Evolutionary conservation across 2,797 vertebrate species (phyloP).

Genomic region (Denticeps clupeoides): DNA sequence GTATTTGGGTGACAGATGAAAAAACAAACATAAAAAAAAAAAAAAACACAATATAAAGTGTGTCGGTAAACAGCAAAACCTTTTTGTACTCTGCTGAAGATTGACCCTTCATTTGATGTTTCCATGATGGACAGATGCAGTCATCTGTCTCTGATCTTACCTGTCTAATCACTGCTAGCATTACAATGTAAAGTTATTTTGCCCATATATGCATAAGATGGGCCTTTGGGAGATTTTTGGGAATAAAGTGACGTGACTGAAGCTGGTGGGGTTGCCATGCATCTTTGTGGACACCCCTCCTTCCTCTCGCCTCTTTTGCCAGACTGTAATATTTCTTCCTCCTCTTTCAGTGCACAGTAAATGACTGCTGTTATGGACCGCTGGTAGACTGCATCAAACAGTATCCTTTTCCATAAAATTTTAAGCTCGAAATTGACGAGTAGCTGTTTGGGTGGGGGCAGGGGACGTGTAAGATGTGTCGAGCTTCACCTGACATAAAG

Average conservation of each 20-base stretch:
- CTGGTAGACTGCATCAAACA: constrained; percentile 99
- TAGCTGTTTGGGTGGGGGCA: constrained; percentile 50
- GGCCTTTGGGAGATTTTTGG: no score
- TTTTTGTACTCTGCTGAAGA: no score
- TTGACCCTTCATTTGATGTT: no score
- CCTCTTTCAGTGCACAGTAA: constrained; percentile 88
- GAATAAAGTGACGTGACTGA: constrained; percentile 58
- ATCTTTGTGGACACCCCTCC: constrained; percentile 9
- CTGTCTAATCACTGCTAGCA: no score
- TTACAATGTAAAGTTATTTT: no score
- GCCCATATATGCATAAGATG: no score
- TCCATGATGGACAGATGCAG: no score
- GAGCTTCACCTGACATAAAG: constrained; percentile 87
- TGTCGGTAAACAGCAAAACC: no score
- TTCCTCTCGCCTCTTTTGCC: constrained; percentile 11
- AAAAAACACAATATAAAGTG: no score
- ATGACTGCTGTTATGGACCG: constrained; percentile 99
- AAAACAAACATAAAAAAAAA: no score
- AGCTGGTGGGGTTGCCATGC: not conserved
- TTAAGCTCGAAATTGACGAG: constrained; percentile 86
- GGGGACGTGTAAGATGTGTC: constrained; percentile 71
- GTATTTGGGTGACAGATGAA: no score
- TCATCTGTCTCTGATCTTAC: no score
- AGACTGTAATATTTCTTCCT: constrained; percentile 53
- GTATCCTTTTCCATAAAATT: constrained; percentile 97